Evolutionary conservation across 2,113 vertebrate species (phyloP).

Genomic region (Burhinus bistriatus): DNA sequence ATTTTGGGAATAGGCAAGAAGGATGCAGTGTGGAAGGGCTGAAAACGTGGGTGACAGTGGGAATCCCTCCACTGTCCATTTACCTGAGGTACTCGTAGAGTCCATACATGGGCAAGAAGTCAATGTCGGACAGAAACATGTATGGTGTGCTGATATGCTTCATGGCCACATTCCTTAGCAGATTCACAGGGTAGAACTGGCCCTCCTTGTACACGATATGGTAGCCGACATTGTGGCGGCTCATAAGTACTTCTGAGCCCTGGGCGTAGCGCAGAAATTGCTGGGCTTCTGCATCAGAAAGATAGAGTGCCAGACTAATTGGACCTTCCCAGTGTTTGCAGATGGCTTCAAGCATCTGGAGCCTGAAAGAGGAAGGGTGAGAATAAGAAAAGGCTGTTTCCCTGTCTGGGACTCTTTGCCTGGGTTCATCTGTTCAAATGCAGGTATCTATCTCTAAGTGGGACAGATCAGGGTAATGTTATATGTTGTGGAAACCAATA

Average conservation of each 20-base stretch:
- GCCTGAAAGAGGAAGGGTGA: constrained; percentile 72
- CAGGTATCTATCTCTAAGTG: neutral
- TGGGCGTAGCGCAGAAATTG: constrained; percentile 99
- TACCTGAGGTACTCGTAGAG: constrained; percentile 99
- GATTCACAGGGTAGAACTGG: constrained; percentile 98
- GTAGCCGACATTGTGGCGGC: constrained; percentile 93
- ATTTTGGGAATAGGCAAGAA: neutral
- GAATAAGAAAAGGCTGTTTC: neutral
- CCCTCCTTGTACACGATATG: constrained; percentile 99
- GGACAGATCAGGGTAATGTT: neutral
- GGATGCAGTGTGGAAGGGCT: neutral
- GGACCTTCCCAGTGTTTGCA: constrained; percentile 99
- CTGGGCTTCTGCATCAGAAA: constrained; percentile 96
- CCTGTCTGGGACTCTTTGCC: neutral
- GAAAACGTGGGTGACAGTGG: rapidly evolving
- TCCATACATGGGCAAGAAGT: constrained; percentile 99
- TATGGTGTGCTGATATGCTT: constrained; percentile 95
- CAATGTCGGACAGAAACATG: constrained; percentile 97
- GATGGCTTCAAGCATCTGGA: constrained; percentile 99
- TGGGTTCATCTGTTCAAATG: neutral
- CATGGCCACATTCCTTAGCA: constrained; percentile 96
- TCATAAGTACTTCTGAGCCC: constrained; percentile 95
- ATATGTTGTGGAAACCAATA: neutral
- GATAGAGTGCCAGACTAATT: constrained; percentile 95
- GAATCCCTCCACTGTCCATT: neutral